phyloP scores from a whole-genome alignment of 2,797 vertebrate genomes.

The Pyrocephalus nanus region DNA sequence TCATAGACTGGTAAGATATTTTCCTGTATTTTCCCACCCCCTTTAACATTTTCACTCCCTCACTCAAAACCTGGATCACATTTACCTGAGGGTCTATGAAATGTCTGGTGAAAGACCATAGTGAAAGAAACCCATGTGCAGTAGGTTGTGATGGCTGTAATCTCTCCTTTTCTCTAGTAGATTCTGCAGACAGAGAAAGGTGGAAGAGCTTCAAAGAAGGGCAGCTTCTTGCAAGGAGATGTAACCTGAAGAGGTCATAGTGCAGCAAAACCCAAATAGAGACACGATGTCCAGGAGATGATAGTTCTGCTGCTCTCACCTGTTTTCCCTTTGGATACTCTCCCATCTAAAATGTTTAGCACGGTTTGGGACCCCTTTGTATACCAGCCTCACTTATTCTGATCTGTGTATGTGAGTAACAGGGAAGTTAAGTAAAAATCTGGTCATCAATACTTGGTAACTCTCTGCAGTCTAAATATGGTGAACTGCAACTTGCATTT shows the following conservation, averaged over 20 bases:
- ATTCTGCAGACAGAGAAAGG: neutral
- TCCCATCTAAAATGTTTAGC: neutral
- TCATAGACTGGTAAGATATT: neutral
- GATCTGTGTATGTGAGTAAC: neutral
- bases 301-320: neutral
- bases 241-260: neutral
- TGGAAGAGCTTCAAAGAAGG: neutral
- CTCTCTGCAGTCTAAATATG: neutral
- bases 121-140: neutral
- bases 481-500: neutral
- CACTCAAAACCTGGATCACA: neutral
- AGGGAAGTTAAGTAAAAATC: neutral
- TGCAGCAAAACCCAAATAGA: neutral
- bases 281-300: neutral
- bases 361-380: neutral
- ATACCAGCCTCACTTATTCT: neutral
- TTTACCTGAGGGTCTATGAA: neutral
- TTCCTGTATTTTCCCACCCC: neutral
- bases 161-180: neutral
- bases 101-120: neutral
- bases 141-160: neutral
- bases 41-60: neutral
- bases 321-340: neutral
- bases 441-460: neutral
- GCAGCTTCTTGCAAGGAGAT: fast-evolving